A percentile compares a stretch with the other conserved stretches of the same genome.
Conservation (phyloP, 2,797 vertebrate species). For the Sebastiscus albofasciatus region DNA sequence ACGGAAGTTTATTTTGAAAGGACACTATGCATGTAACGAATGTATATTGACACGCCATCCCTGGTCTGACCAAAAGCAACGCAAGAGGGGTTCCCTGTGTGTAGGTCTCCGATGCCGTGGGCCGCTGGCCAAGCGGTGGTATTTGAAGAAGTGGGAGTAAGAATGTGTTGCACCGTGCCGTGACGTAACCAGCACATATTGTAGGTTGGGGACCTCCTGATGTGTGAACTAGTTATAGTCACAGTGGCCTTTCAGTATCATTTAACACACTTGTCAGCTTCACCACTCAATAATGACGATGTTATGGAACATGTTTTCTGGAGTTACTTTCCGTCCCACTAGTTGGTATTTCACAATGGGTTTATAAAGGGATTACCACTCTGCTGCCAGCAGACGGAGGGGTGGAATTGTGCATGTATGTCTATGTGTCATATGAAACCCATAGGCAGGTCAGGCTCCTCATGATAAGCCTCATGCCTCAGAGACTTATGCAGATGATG, state of each 20-base stretch:
- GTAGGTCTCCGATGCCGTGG: too few species aligned
- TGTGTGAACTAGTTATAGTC: constrained; percentile 8
- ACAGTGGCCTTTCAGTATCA: background rate
- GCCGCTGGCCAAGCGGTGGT: too few species aligned
- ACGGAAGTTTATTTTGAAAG: too few species aligned
- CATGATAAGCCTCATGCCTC: constrained; percentile 59
- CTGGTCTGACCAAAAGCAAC: too few species aligned
- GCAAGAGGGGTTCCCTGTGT: too few species aligned
- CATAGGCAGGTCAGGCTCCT: constrained; percentile 41
- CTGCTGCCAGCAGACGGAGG: constrained; percentile 20
- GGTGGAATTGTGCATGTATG: background rate
- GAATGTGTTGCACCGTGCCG: too few species aligned
- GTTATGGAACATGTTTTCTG: constrained; percentile 29
- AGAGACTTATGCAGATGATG: constrained; percentile 55
- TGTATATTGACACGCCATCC: too few species aligned
- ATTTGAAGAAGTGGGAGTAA: too few species aligned
- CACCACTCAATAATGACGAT: constrained; percentile 20
- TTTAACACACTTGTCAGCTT: constrained; percentile 14
- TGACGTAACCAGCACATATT: background rate
- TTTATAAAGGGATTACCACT: constrained; percentile 50
- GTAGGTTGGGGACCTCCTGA: background rate
- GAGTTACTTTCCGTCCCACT: constrained; percentile 30
- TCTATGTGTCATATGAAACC: constrained; percentile 60
- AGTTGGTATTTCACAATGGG: constrained; percentile 37
- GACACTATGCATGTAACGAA: too few species aligned